phyloP scores from a whole-genome alignment of 2,888 invertebrate genomes.

The Dasysyrphus albostriatus region DNA sequence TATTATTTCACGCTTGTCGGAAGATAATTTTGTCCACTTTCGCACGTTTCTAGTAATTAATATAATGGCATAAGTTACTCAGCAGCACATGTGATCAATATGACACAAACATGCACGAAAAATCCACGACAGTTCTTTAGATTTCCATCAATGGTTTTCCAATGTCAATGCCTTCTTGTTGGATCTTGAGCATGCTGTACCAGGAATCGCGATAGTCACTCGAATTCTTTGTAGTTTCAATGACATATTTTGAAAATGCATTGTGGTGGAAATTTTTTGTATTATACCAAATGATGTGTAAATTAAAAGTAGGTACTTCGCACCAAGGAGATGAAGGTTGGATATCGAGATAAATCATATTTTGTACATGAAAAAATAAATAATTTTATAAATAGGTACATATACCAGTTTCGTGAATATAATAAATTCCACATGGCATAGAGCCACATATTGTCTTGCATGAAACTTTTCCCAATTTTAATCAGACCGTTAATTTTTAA shows the following conservation, averaged over 20 bases:
- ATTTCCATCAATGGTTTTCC: conserved; percentile 38
- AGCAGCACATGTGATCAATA: conserved; percentile 51
- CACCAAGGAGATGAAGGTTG: background rate
- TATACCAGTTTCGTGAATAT: background rate
- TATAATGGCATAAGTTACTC: background rate
- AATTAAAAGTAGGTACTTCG: background rate
- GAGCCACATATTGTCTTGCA: too few relatives aligned
- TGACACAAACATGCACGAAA: conserved; percentile 9
- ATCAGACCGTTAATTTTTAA: too few relatives aligned
- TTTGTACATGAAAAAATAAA: background rate
- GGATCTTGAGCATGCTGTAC: background rate
- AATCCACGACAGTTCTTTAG: background rate
- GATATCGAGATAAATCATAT: background rate
- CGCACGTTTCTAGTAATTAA: conserved; percentile 19
- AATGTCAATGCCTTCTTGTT: conserved; percentile 55
- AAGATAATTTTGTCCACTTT: conserved; percentile 37
- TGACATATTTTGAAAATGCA: conserved; percentile 8
- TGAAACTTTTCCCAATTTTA: too few relatives aligned
- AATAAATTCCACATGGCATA: background rate
- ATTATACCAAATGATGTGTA: background rate
- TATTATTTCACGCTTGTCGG: conserved; percentile 7
- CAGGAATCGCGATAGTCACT: background rate
- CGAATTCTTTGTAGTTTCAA: conserved; percentile 21
- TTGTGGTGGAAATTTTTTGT: conserved; percentile 8
- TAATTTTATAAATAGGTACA: background rate